Evolutionary conservation across 2,888 invertebrate species (phyloP).

Genomic region (Himalopsyche anomala): DNA sequence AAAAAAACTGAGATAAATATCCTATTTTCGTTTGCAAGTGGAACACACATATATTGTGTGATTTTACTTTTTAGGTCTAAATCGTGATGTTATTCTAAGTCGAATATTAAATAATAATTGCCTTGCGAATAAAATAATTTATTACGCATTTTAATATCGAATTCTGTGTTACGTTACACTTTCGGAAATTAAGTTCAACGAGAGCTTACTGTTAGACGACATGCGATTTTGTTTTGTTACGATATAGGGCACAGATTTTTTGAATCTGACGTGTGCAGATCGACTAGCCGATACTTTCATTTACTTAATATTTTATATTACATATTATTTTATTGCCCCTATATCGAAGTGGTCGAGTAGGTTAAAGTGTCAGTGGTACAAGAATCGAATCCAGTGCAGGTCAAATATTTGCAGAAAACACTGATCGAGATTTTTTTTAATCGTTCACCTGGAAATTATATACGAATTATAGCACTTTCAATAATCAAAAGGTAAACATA

Average conservation of each 20-base stretch:
- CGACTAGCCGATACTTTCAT: neutral
- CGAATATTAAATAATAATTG: neutral
- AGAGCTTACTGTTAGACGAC: neutral
- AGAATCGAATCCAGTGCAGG: no score
- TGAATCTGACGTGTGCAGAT: neutral
- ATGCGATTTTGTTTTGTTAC: conserved; percentile 11
- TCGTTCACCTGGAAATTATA: no score
- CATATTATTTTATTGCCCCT: no score
- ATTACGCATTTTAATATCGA: neutral
- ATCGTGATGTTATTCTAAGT: neutral
- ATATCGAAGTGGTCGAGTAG: neutral
- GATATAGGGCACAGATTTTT: conserved; percentile 1
- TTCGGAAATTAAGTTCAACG: neutral
- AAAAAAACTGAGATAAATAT: no score
- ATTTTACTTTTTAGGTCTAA: neutral
- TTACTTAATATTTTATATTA: no score
- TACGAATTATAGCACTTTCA: no score
- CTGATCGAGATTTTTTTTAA: no score
- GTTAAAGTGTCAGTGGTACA: no score
- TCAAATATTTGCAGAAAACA: no score
- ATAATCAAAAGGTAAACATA: no score
- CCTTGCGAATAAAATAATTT: neutral
- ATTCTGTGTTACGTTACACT: conserved; percentile 1
- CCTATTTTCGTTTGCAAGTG: neutral
- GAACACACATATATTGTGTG: neutral